phyloP scores from a whole-genome alignment of 2,113 vertebrate genomes.

The Promerops cafer region DNA sequence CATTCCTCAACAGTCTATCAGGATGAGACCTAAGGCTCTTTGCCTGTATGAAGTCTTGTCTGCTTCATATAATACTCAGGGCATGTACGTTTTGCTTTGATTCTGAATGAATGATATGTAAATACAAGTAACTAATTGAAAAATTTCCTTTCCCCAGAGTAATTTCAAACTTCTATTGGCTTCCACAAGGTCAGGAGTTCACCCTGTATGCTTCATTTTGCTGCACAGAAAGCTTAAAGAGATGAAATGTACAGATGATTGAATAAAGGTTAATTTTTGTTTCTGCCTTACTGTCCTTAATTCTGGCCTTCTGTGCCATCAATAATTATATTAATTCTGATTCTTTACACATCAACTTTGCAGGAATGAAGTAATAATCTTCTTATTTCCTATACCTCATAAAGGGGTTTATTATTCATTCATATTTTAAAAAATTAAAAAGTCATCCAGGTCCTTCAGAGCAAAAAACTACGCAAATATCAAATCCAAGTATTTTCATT shows the following conservation, averaged over 20 bases:
- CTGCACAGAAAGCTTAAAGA: background rate
- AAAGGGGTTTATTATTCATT: background rate
- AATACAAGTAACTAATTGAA: background rate
- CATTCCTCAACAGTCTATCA: background rate
- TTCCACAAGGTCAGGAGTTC: background rate
- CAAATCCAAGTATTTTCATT: background rate
- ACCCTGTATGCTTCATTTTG: background rate
- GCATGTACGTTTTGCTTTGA: background rate
- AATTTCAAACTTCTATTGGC: background rate
- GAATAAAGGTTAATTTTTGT: background rate
- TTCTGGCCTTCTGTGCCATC: background rate
- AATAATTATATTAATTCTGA: background rate
- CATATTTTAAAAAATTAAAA: background rate
- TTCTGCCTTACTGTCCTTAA: background rate
- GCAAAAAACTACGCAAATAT: background rate
- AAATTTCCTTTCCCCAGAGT: background rate
- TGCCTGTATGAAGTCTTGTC: background rate
- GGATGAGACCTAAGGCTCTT: background rate
- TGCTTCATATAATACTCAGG: background rate
- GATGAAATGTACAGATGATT: background rate
- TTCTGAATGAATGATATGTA: background rate
- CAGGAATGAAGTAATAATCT: background rate
- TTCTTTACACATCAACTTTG: background rate
- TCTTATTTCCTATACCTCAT: background rate
- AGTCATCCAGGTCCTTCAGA: background rate